Conservation (phyloP, 1,140 invertebrate species). For the Potamilus streckersoni region DNA sequence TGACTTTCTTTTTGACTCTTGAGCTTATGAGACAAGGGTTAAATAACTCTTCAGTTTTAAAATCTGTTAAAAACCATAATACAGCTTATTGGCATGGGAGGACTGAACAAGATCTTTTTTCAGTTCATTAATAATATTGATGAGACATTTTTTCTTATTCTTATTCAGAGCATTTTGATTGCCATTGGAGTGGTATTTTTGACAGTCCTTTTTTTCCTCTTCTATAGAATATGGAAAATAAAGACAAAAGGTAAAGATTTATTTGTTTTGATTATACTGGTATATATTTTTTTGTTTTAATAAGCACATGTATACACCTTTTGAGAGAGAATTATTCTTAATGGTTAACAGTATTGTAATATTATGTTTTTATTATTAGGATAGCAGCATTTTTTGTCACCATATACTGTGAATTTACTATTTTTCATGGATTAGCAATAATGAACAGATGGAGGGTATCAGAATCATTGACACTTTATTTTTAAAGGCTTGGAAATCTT, state of each 20-base stretch:
- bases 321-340: neutral
- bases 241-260: conserved; percentile 49
- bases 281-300: neutral
- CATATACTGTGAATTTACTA: neutral
- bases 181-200: conserved; percentile 46
- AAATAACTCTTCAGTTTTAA: too few species aligned
- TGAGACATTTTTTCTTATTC: conserved; percentile 1
- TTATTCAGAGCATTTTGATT: conserved; percentile 56
- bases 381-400: neutral
- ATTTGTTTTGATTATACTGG: neutral
- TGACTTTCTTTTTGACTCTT: too few species aligned
- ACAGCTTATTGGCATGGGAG: too few species aligned
- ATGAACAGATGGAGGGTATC: too few species aligned
- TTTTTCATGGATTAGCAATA: neutral
- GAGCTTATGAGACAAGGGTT: too few species aligned
- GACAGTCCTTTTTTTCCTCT: conserved; percentile 47
- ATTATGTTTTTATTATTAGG: neutral
- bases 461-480: neutral
- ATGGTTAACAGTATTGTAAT: neutral
- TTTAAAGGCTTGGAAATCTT: neutral
- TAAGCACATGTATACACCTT: neutral
- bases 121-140: too few species aligned
- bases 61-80: too few species aligned
- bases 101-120: too few species aligned
- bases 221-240: conserved; percentile 59